Evolutionary conservation across 2,113 vertebrate genomes (phyloP).

Genomic region (Vidua chalybeata): DNA sequence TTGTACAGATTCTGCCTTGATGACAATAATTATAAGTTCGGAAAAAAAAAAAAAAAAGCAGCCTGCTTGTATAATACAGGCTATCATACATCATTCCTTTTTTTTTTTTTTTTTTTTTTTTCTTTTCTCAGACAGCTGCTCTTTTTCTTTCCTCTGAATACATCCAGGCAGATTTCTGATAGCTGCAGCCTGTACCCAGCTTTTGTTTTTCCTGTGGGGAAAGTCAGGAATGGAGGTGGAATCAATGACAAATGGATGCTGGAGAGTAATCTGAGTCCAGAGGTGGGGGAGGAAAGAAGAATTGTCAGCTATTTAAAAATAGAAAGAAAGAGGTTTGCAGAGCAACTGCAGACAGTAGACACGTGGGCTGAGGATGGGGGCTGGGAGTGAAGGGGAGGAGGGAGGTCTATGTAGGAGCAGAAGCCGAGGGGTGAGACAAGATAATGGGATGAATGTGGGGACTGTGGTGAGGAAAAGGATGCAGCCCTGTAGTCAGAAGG

Average conservation of each 20-base stretch:
- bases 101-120: not conserved
- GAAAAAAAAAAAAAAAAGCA: not conserved
- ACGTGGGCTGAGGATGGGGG: not conserved
- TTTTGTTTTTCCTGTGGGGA: conserved; percentile 26
- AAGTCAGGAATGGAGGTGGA: conserved; percentile 20
- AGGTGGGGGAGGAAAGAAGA: conserved; percentile 12
- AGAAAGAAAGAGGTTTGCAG: conserved; percentile 2
- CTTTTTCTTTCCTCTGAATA: conserved; percentile 35
- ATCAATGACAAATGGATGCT: conserved; percentile 25
- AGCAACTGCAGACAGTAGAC: not conserved
- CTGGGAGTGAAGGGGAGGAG: not conserved
- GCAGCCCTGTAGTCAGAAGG: not conserved
- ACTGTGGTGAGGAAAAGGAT: not conserved
- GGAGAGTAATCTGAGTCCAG: not conserved
- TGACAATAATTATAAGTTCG: conserved; percentile 31
- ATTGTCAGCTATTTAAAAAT: conserved; percentile 1
- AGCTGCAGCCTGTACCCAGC: not conserved
- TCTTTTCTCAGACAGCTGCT: not conserved
- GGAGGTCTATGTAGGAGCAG: not conserved
- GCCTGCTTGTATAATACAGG: conserved; percentile 7
- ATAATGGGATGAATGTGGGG: rapidly evolving
- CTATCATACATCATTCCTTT: not conserved
- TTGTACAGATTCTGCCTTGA: conserved; percentile 26
- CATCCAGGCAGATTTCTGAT: not conserved
- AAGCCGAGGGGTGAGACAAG: not conserved